Evolutionary conservation across 1,140 invertebrate species (phyloP), one percentile per base, ranked within the genome.

Genomic region (Drosophila pectinifera): DNA sequence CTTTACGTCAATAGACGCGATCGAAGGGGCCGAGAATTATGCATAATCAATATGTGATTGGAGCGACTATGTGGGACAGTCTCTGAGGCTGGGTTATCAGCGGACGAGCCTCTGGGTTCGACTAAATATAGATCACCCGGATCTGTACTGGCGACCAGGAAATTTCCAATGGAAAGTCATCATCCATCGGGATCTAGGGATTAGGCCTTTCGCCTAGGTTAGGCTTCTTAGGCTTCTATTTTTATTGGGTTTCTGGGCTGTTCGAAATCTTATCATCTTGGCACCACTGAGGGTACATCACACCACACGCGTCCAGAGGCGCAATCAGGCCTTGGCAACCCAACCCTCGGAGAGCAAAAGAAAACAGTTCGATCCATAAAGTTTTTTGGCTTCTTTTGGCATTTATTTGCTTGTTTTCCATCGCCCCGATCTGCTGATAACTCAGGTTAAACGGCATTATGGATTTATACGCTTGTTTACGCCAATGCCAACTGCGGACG

Each of bases 381-480:
- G 20, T 55, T 59, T 62, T 38, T 78, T 56, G 63, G 63, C 54
- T 36, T 59, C 22, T 55, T 76, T 55, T 53, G 56, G 49, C 36
- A 68, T 82, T 88, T 88, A 80, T 89, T 78, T 80, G 84, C 68
- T 83, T 84, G 84, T 74, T 89, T 86, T 83, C 24, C 65, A 45
- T 73, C 43, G 54, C 39, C 14, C 26, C 61, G 72, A 85, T 69
- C 67, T 57, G 18, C 73, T 80, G 84, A 89, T 89, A 83, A 83
- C 48, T 82, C 65, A 79, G 79, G 79, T 85, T 85, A 85, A 74
- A 57, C 39, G 51, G 39, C 68, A 75, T 88, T 88, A 69, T 69
- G 72, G 51, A 83, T 88, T 88, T 88, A 88, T 88, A 83, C 62
- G 68, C 79, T 88, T 89, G 83, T 88, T 88, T 88, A 88, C 84